These are phyloP conservation scores for Fragum sueziense DNA, from an alignment of 2,888 invertebrate species.

Conservation along the genomic window DNA sequence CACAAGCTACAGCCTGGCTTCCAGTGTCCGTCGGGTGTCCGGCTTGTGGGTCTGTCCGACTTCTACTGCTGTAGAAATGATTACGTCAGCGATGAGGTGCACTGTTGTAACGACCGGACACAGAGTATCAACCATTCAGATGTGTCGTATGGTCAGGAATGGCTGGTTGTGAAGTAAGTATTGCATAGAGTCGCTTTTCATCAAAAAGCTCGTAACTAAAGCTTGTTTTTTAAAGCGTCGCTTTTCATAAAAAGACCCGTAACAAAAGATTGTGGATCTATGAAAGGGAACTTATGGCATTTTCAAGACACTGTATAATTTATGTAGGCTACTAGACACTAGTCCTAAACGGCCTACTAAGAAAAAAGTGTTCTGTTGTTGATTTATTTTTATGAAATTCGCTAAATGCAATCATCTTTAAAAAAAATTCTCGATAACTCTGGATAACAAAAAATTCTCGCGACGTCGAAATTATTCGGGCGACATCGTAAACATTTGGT, in stretches of 20 bases:
- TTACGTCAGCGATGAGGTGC: not conserved
- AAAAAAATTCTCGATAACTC: too few species aligned
- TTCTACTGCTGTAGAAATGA: slow-evolving; percentile 18
- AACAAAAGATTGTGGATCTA: not conserved
- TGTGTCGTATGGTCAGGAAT: slow-evolving; percentile 1
- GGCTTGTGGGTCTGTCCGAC: slow-evolving; percentile 10
- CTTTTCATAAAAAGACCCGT: not conserved
- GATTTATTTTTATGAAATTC: too few species aligned
- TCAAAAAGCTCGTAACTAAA: not conserved
- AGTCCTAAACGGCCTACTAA: too few species aligned
- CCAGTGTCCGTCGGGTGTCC: slow-evolving; percentile 1
- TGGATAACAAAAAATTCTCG: too few species aligned
- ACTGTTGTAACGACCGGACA: slow-evolving; percentile 9
- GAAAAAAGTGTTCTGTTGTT: too few species aligned
- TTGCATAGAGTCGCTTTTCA: too few species aligned
- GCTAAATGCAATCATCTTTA: too few species aligned
- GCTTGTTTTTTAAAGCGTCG: not conserved
- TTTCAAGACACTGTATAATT: not conserved
- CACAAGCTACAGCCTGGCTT: slow-evolving; percentile 3
- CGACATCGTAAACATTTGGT: too few species aligned
- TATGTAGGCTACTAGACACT: too few species aligned
- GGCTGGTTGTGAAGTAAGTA: slow-evolving; percentile 9
- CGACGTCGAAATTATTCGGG: too few species aligned
- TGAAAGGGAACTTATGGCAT: not conserved
- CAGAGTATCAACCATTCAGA: slow-evolving; percentile 1